Conservation (phyloP, 2,113 vertebrate genomes). For the Sapayoa aenigma region DNA sequence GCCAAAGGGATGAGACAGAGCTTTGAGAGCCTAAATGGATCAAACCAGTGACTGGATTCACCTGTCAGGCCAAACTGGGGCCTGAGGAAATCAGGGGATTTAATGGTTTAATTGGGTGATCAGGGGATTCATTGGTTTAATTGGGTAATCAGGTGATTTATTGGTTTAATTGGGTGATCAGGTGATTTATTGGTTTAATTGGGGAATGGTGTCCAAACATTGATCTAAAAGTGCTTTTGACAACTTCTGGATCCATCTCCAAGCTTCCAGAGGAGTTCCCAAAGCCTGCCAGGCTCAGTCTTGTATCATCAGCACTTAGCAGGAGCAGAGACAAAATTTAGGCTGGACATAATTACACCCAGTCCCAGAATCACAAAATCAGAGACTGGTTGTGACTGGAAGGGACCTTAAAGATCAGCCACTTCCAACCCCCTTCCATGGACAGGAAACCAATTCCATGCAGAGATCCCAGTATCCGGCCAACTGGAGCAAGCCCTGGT, state of each 20-base stretch:
- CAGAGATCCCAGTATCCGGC: not conserved
- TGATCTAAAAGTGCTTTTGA: not conserved
- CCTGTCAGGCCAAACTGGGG: too few species aligned
- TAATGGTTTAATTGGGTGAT: too few species aligned
- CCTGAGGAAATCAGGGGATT: too few species aligned
- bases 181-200: too few species aligned
- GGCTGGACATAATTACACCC: not conserved
- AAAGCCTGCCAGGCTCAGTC: fast-evolving
- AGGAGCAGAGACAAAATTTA: not conserved
- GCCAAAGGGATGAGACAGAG: too few species aligned
- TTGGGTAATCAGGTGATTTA: too few species aligned
- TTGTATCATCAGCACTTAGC: not conserved
- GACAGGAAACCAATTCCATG: not conserved
- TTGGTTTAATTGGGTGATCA: too few species aligned
- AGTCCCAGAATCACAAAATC: fast-evolving
- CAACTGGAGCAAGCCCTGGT: not conserved
- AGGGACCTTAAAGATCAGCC: not conserved
- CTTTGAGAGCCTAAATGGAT: too few species aligned
- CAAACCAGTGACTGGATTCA: too few species aligned
- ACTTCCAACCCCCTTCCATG: not conserved
- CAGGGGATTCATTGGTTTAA: too few species aligned
- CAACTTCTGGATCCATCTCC: not conserved
- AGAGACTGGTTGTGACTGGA: not conserved
- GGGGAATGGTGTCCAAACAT: not conserved
- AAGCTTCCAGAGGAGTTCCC: not conserved